phyloP scores from a whole-genome alignment of 2,797 vertebrate genomes.

The Macropodus opercularis region DNA sequence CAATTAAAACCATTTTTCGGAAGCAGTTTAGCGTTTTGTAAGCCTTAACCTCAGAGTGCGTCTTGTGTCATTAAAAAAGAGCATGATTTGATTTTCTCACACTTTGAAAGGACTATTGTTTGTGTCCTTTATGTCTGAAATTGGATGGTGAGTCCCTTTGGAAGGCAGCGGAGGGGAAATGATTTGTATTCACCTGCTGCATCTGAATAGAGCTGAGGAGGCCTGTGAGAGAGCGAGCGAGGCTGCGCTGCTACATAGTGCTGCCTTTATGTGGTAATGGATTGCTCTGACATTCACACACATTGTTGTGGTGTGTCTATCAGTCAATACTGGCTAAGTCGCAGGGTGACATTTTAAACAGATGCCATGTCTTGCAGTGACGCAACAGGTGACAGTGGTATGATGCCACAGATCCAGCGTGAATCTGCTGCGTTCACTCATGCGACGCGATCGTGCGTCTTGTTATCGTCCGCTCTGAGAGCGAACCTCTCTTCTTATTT shows the following conservation, averaged over 20 bases:
- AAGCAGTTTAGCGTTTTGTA: constrained; percentile 30
- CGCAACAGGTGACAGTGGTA: constrained; percentile 34
- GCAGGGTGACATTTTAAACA: constrained; percentile 45
- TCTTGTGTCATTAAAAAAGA: constrained; percentile 50
- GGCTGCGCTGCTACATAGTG: constrained; percentile 72
- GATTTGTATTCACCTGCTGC: constrained; percentile 86
- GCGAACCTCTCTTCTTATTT: constrained; percentile 43
- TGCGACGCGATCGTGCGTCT: constrained; percentile 19
- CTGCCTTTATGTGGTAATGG: constrained; percentile 78
- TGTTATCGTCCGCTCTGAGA: constrained; percentile 32
- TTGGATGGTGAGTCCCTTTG: constrained; percentile 79
- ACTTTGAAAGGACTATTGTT: constrained; percentile 82
- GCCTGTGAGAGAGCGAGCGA: constrained; percentile 40
- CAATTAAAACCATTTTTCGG: constrained; percentile 4
- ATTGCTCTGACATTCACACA: constrained; percentile 75
- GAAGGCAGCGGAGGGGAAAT: constrained; percentile 78
- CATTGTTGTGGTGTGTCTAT: constrained; percentile 68
- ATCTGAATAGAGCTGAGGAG: constrained; percentile 76
- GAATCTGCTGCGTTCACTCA: not conserved
- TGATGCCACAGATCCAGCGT: no score
- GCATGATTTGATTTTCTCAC: constrained; percentile 81
- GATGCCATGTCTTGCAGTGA: constrained; percentile 26
- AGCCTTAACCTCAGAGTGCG: constrained; percentile 53
- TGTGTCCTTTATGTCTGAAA: constrained; percentile 73
- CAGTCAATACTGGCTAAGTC: constrained; percentile 59